Percentiles rank a stretch among this genome's conserved stretches.
These are phyloP conservation scores for Periophthalmus magnuspinnatus DNA, from an alignment of 2,797 vertebrate species.

Conservation along the genomic window DNA sequence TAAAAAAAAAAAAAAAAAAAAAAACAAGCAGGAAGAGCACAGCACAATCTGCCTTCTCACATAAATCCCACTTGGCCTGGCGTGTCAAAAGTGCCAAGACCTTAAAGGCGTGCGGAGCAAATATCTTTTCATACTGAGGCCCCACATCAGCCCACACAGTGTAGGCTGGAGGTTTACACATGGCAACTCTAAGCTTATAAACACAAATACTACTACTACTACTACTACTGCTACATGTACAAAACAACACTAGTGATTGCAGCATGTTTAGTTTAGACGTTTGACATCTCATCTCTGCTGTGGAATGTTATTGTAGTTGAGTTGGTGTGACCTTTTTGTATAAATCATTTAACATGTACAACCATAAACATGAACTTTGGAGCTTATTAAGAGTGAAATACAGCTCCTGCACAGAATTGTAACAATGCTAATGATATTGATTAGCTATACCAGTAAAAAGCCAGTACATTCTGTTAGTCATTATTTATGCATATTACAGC, in stretches of 20 bases:
- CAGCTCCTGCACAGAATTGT: neutral
- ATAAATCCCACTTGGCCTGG: constrained; percentile 15
- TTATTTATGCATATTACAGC: neutral
- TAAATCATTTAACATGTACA: neutral
- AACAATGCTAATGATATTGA: constrained; percentile 6
- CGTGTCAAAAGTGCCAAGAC: constrained; percentile 19
- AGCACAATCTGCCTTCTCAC: neutral
- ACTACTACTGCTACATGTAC: constrained; percentile 1
- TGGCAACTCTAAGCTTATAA: neutral
- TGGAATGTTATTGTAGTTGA: constrained; percentile 1
- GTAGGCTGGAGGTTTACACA: constrained; percentile 18
- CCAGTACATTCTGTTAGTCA: neutral
- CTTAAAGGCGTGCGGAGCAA: constrained; percentile 28
- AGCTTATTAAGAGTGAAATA: constrained; percentile 7
- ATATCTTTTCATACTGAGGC: constrained; percentile 13
- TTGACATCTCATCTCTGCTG: constrained; percentile 6
- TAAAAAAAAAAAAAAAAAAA: constrained; percentile 3
- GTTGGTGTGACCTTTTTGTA: neutral
- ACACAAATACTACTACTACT: no score
- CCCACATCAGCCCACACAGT: constrained; percentile 24
- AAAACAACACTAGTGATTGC: neutral
- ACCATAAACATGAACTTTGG: neutral
- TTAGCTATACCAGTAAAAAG: neutral
- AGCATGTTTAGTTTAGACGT: constrained; percentile 6
- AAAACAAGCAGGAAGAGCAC: neutral